phyloP scores from a whole-genome alignment of 2,888 invertebrate genomes.

The Glaucopsyche alexis region DNA sequence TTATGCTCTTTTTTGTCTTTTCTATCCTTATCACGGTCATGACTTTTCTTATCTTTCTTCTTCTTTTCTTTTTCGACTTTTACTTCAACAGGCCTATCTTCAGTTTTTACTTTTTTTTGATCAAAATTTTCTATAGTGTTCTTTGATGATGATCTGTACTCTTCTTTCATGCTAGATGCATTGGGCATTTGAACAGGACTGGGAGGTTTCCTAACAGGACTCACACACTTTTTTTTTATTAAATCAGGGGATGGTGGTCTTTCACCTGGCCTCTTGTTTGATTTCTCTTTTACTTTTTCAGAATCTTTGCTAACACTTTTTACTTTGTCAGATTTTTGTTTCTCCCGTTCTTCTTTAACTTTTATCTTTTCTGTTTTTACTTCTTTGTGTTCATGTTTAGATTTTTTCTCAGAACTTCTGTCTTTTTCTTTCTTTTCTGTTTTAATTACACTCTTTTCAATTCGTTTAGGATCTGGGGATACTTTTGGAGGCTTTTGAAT shows the following conservation, averaged over 20 bases:
- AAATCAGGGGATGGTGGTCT: constrained; percentile 65
- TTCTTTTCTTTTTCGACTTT: constrained; percentile 79
- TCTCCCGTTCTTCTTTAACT: constrained; percentile 72
- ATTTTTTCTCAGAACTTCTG: constrained; percentile 69
- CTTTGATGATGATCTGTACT: constrained; percentile 60
- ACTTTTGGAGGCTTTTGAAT: constrained; percentile 87
- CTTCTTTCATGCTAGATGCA: constrained; percentile 70
- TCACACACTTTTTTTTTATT: constrained; percentile 61
- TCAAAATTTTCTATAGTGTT: constrained; percentile 57
- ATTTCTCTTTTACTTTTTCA: constrained; percentile 78
- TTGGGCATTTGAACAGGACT: constrained; percentile 66
- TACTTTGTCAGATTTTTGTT: constrained; percentile 68
- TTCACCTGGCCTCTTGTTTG: constrained; percentile 71
- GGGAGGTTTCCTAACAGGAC: constrained; percentile 58
- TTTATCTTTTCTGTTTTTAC: constrained; percentile 69
- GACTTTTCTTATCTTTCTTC: constrained; percentile 83
- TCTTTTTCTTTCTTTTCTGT: constrained; percentile 81
- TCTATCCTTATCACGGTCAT: constrained; percentile 82
- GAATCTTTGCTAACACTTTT: constrained; percentile 79
- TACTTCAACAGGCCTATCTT: constrained; percentile 76
- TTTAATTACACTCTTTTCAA: constrained; percentile 57
- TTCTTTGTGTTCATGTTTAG: constrained; percentile 74
- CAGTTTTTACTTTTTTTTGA: constrained; percentile 65
- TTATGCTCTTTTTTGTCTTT: constrained; percentile 79
- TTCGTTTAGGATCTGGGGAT: constrained; percentile 83